Base-by-base conservation (phyloP, 2,113 vertebrate genomes). In the Nettapus auritus region DNA sequence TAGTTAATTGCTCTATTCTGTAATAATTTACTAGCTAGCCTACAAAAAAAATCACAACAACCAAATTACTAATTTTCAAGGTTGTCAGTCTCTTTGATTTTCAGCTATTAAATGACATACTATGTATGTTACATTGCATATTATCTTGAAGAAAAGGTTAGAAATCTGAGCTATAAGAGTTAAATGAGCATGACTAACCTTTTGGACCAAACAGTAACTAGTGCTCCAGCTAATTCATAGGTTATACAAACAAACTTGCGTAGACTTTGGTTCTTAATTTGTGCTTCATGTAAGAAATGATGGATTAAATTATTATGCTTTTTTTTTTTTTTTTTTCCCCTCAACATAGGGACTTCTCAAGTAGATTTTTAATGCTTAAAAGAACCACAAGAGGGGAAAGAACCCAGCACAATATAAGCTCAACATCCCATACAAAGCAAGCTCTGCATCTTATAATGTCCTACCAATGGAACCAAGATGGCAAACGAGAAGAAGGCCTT, bases 331-430 rank as follows among this genome's bases (percentile, higher is more conserved):
- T 25, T 52, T 4, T 22, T 75, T 88, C 82, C 31, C 52, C 84
- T 93, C 71, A 34, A 86, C 93, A 90, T 1, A 96, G 92, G 21
- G 56, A 78, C 83, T 89, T 91, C 93, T 96, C 95, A 68, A 97
- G 92, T 93, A 97, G 59, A 94, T 95, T 96, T 97, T 81, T 82
- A 82, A 90, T 89, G 89, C 89, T 94, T 96, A 97, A 94, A 95
- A 93, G 53, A 97, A 97, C 97, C 95, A 95, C 98, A 98, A 98
- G 97, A 96, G 38, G 57, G 95, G 86, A 76, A 95, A 92, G 96
- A 95, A 94, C 79, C 55, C 89, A 96, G 87, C 86, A 88, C 82
- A 86, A 76, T 90, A 40, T 48, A 96, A 97, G 94, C 88, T 52
- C 77, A 85, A 69, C 64, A 94, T 56, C 77, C 77, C 90, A 82